These are phyloP conservation scores for Eidolon dupreanum DNA, from an alignment of 2,797 vertebrate genomes.

Conservation along the genomic window DNA sequence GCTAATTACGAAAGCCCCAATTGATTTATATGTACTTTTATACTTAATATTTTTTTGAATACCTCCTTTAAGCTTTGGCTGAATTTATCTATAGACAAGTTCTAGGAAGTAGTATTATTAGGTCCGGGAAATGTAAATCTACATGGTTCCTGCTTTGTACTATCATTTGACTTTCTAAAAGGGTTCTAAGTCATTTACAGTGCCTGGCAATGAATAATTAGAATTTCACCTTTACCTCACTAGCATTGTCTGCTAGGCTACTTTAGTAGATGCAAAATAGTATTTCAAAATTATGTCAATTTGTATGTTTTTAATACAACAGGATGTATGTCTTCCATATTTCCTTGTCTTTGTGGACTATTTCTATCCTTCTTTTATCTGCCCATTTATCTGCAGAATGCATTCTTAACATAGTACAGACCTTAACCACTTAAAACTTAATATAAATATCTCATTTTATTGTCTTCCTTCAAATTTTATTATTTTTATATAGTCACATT, in stretches of 20 bases:
- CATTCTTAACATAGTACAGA: background rate
- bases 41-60: background rate
- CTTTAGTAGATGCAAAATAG: background rate
- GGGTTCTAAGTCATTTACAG: background rate
- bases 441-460: background rate
- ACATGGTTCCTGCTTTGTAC: background rate
- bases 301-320: background rate
- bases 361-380: background rate
- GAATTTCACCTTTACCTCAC: background rate
- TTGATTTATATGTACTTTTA: background rate
- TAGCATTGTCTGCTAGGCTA: background rate
- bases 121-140: background rate
- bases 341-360: background rate
- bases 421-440: background rate
- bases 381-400: background rate
- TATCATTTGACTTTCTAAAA: background rate
- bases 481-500: background rate
- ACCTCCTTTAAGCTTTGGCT: background rate
- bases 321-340: background rate
- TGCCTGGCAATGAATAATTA: background rate
- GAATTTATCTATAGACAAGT: background rate
- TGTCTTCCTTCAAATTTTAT: background rate
- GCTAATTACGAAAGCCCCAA: background rate
- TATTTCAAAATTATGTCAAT: background rate
- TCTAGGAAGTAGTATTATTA: background rate